phyloP scores from a whole-genome alignment of 1,140 invertebrate species.

The Cotesia typhae region DNA sequence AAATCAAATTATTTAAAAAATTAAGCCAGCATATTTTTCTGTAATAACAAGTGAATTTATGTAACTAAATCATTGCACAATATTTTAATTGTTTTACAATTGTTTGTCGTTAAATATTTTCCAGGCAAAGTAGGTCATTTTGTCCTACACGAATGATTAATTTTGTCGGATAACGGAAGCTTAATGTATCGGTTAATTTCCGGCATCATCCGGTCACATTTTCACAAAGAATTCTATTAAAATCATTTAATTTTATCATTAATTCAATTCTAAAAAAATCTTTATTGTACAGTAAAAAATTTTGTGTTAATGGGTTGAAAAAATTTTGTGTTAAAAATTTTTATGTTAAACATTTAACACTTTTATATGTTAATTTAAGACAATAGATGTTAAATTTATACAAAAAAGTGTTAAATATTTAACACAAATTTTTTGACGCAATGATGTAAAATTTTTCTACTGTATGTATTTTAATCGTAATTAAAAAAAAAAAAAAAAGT shows the following conservation, averaged over 20 bases:
- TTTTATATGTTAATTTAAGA: too few species aligned
- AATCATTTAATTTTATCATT: neutral
- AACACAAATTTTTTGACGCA: too few species aligned
- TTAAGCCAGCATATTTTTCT: too few species aligned
- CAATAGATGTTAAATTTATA: too few species aligned
- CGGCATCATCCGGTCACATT: conserved; percentile 18
- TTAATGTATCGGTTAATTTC: conserved; percentile 12
- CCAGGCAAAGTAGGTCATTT: conserved; percentile 3
- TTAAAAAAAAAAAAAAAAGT: neutral
- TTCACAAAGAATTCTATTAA: conserved; percentile 12
- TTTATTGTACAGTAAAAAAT: too few species aligned
- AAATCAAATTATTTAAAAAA: too few species aligned
- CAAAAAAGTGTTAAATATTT: too few species aligned
- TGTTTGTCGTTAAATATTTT: neutral
- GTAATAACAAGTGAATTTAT: neutral
- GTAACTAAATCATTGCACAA: neutral
- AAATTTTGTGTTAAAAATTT: too few species aligned
- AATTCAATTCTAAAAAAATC: too few species aligned
- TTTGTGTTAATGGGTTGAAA: too few species aligned
- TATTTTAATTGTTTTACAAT: conserved; percentile 13
- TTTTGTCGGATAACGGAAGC: conserved; percentile 13
- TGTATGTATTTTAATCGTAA: neutral
- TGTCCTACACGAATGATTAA: conserved; percentile 3
- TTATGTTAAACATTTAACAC: too few species aligned
- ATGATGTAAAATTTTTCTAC: neutral